phyloP scores from a whole-genome alignment of 2,888 invertebrate species.

The Molorchus minor region DNA sequence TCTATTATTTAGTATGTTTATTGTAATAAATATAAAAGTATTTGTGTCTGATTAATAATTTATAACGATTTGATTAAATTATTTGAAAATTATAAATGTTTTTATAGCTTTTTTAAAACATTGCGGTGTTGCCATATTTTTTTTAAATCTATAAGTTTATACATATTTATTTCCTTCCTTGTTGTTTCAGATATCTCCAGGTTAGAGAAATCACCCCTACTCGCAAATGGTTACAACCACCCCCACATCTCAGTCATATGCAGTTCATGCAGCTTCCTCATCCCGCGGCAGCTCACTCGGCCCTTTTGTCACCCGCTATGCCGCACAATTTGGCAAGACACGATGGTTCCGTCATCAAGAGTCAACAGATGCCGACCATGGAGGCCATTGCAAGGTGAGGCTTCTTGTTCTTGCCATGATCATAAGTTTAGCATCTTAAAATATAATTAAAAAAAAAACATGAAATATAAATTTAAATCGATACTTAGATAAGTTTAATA shows the following conservation, averaged over 20 bases:
- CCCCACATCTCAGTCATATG: slow-evolving; percentile 92
- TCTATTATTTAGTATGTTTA: no score
- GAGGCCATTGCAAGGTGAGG: slow-evolving; percentile 87
- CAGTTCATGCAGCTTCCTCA: slow-evolving; percentile 93
- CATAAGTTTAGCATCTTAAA: no score
- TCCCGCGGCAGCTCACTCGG: slow-evolving; percentile 74
- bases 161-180: slow-evolving; percentile 19
- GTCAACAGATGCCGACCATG: slow-evolving; percentile 86
- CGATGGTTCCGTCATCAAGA: slow-evolving; percentile 85
- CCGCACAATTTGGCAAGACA: slow-evolving; percentile 86
- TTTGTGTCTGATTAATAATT: no score
- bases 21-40: no score
- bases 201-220: slow-evolving; percentile 89
- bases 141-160: no score
- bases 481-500: no score
- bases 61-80: no score
- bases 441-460: no score
- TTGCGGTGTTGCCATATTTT: no score
- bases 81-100: no score
- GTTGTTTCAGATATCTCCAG: slow-evolving; percentile 80
- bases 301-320: slow-evolving; percentile 90
- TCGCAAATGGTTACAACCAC: slow-evolving; percentile 94
- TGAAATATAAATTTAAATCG: no score
- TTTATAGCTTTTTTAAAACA: no score
- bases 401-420: neutral